phyloP scores from a whole-genome alignment of 2,797 vertebrate species.

The Sylvilagus floridanus region DNA sequence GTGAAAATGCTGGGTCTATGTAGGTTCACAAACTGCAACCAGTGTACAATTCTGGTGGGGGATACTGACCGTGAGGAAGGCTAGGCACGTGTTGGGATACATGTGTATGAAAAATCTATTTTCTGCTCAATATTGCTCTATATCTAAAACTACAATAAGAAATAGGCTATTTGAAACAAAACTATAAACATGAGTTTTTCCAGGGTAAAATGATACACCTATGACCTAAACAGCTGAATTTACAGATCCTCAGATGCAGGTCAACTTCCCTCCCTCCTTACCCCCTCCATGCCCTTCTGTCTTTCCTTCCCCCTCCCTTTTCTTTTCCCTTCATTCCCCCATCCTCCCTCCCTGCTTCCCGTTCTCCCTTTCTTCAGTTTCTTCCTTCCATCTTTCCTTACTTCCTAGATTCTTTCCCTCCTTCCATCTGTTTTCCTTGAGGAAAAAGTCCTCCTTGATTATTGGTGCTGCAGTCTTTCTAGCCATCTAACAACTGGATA shows the following conservation, averaged over 20 bases:
- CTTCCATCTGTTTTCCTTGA: background rate
- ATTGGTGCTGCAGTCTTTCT: background rate
- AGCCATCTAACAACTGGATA: background rate
- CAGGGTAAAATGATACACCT: background rate
- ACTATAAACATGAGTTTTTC: background rate
- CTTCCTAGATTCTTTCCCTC: background rate
- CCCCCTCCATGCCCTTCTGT: too few species aligned
- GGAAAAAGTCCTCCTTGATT: background rate
- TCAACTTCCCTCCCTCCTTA: too few species aligned
- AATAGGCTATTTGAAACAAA: background rate
- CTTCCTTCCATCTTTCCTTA: background rate
- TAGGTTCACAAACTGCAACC: too few species aligned
- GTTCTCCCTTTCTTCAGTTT: too few species aligned
- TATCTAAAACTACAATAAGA: background rate
- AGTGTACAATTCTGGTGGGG: background rate
- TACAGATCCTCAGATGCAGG: background rate
- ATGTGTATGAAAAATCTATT: background rate
- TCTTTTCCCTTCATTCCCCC: background rate
- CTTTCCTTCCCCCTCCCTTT: fast-evolving
- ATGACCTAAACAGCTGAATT: background rate
- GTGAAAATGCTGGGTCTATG: background rate
- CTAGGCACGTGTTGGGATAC: fast-evolving
- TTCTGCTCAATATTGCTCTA: background rate
- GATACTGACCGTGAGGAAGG: background rate
- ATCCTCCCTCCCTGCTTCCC: background rate